A percentile compares a stretch with the other conserved stretches of the same genome.
Evolutionary conservation across 2,113 vertebrate genomes (phyloP).

Genomic region (Corythaeola cristata): DNA sequence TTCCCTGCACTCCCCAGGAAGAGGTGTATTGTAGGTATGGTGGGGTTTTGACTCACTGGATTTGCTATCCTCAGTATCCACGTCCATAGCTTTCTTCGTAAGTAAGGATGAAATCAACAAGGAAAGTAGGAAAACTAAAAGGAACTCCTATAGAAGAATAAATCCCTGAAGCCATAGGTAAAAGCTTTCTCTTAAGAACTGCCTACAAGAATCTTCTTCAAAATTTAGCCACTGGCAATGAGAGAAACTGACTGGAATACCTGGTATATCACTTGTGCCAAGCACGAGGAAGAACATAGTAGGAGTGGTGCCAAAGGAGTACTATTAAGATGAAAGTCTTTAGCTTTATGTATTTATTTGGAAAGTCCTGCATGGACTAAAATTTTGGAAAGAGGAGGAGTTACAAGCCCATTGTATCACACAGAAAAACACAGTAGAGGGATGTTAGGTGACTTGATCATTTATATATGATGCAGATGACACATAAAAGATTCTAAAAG

Average conservation of each 20-base stretch:
- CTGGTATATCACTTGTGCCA: background rate
- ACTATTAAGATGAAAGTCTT: background rate
- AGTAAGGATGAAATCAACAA: background rate
- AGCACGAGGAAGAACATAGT: background rate
- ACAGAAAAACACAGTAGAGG: background rate
- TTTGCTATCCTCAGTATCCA: background rate
- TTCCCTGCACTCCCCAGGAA: background rate
- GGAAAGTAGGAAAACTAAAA: background rate
- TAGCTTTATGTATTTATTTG: background rate
- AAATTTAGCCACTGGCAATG: background rate
- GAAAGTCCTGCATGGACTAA: background rate
- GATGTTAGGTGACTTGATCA: background rate
- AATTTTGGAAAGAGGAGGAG: background rate
- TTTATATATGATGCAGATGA: background rate
- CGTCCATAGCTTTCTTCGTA: background rate
- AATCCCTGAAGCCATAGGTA: background rate
- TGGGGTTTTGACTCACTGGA: background rate
- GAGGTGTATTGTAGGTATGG: background rate
- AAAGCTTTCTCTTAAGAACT: background rate
- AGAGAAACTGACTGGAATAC: background rate
- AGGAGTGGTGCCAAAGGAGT: background rate
- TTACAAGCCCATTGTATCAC: background rate
- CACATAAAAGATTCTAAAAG: background rate
- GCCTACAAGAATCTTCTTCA: background rate
- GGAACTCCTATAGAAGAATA: background rate